Base-by-base conservation (phyloP, 1,140 invertebrate species). In the Hormaphis cornu region DNA sequence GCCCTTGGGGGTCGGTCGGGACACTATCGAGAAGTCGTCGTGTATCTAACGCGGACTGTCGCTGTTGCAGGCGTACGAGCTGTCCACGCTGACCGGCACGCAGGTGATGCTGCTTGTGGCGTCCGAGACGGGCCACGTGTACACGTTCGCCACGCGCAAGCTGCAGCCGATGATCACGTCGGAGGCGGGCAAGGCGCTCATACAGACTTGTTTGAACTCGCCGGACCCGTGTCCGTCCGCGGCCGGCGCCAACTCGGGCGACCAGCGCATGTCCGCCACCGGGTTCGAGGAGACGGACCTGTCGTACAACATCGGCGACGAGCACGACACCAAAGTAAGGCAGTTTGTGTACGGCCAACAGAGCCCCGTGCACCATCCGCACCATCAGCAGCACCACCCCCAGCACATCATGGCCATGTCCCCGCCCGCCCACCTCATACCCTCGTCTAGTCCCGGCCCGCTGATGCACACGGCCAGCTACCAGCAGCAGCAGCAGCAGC, bases 121-220 rank as follows among this genome's bases (percentile, higher is more conserved):
- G 33, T 94, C 91, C 37, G 94, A 97, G 79, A 97, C 93, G 14
- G 94, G 97, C 5, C 97, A 99, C 82, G 97, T 99, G 73, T 99
- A 99, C 81, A 99, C 97, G 54, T 99, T 98, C 82, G 97, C 97
- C 35, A 99, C 97, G 53, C 84, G 94, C 69, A 99, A 99, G 80
- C 83, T 99, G 46, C 95, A 99, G 79, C 97, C 97, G 56, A 99
- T 99, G 95, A 99, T 99, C 77, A 97, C 94, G 16, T 97, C 93
- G 74, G 97, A 99, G 76, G 93, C 94, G 69, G 97, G 97, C 53
- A 99, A 99, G 80, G 89, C 93, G 52, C 83, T 99, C 53, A 99
- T 99, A 76, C 96, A 99, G 81, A 97, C 95, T 63, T 99, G 97
- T 80, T 84, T 99, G 28, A 98, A 98, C 80, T 95, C 94, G 50